Evolutionary conservation across 2,888 invertebrate species (phyloP).

Genomic region (Thyatira batis): DNA sequence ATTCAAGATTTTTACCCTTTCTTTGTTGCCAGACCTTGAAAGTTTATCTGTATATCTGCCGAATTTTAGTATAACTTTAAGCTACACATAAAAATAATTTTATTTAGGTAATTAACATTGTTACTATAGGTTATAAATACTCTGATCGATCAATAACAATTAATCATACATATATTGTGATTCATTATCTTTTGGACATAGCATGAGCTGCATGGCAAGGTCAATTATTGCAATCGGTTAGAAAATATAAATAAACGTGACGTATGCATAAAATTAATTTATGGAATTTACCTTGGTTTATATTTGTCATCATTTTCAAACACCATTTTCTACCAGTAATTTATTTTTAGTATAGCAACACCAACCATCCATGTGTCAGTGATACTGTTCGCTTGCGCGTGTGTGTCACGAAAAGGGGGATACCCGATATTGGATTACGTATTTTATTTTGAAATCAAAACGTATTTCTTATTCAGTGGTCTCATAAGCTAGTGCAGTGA

Average conservation of each 20-base stretch:
- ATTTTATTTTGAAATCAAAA: background rate
- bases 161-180: no score
- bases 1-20: background rate
- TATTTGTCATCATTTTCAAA: no score
- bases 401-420: background rate
- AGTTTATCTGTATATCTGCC: background rate
- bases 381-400: background rate
- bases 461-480: background rate
- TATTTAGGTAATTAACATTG: no score
- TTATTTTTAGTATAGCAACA: background rate
- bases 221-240: no score
- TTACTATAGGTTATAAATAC: no score
- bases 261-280: no score
- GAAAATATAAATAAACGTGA: no score
- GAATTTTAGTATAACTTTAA: background rate
- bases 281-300: no score
- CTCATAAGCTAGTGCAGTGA: background rate
- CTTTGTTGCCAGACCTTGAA: background rate
- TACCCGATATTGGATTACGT: background rate
- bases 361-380: background rate
- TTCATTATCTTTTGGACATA: no score
- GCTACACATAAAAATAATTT: no score
- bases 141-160: no score
- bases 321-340: background rate
- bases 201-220: no score